Evolutionary conservation across 2,113 vertebrate genomes (phyloP).

Genomic region (Eubucco bourcierii): DNA sequence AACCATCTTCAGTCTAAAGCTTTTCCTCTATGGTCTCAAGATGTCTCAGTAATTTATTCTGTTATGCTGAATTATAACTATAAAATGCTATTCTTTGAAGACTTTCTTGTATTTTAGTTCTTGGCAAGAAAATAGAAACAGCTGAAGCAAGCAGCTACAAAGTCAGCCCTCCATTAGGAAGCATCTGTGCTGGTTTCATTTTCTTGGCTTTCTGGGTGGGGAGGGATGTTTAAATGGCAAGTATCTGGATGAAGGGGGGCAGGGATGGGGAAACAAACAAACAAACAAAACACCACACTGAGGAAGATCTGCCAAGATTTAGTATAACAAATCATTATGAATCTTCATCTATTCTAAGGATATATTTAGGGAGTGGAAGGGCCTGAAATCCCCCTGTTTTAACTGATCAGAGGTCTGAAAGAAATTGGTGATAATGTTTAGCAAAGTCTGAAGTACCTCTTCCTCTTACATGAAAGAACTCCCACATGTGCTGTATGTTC

Average conservation of each 20-base stretch:
- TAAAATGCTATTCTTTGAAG: conserved; percentile 40
- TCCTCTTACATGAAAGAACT: neutral
- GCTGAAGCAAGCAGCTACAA: conserved; percentile 19
- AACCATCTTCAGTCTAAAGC: neutral
- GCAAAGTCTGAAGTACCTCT: neutral
- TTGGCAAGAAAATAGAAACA: conserved; percentile 47
- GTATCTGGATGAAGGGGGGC: neutral
- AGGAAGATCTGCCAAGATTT: neutral
- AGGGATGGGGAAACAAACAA: neutral
- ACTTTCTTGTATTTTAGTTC: conserved; percentile 17
- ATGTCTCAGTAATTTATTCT: conserved; percentile 10
- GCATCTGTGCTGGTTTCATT: conserved; percentile 8
- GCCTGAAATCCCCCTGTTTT: neutral
- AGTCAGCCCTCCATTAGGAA: conserved; percentile 25
- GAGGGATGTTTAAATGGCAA: neutral
- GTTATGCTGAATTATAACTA: conserved; percentile 1
- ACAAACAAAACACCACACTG: accelerated
- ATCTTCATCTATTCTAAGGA: neutral
- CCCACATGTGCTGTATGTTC: neutral
- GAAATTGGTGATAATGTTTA: neutral
- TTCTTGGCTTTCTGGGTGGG: conserved; percentile 23
- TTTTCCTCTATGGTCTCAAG: neutral
- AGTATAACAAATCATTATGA: neutral
- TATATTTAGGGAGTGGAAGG: neutral
- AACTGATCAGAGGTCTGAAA: neutral